Percentiles rank a stretch among this genome's conserved stretches.
Evolutionary conservation across 1,140 invertebrate species (phyloP).

Genomic region (Bombus vancouverensis): DNA sequence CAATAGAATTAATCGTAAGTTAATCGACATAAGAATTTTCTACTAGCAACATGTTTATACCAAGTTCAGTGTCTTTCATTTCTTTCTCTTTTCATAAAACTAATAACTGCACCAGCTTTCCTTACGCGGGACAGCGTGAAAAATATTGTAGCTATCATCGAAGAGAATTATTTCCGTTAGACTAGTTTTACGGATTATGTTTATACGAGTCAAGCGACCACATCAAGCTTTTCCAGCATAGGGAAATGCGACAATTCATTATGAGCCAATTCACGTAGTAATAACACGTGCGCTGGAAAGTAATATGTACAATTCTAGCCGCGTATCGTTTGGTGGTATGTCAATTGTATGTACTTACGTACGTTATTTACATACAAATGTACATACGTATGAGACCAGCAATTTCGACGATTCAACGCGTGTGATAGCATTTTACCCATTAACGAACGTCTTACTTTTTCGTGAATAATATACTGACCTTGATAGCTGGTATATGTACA

Average conservation of each 20-base stretch:
- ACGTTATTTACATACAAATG: too few relatives aligned
- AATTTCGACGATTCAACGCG: background rate
- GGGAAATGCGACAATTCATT: background rate
- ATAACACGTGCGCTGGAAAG: conserved; percentile 19
- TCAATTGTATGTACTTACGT: too few relatives aligned
- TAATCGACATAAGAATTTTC: background rate
- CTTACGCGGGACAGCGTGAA: too few relatives aligned
- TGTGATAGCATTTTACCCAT: conserved; percentile 27
- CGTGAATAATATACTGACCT: background rate
- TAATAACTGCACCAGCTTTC: background rate
- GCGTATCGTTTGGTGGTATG: background rate
- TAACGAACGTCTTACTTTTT: conserved; percentile 16
- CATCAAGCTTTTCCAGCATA: background rate
- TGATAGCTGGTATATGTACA: background rate
- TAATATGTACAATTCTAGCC: background rate
- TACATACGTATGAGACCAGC: too few relatives aligned
- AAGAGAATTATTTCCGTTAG: background rate
- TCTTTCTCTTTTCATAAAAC: background rate
- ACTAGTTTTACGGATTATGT: conserved; percentile 10
- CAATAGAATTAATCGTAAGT: background rate
- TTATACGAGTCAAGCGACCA: background rate
- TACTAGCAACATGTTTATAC: background rate
- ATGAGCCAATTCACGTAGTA: background rate
- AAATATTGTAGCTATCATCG: background rate
- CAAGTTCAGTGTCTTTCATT: background rate